Evolutionary conservation across 2,797 vertebrate genomes (phyloP).

Genomic region (Sphenopsis melanotis): DNA sequence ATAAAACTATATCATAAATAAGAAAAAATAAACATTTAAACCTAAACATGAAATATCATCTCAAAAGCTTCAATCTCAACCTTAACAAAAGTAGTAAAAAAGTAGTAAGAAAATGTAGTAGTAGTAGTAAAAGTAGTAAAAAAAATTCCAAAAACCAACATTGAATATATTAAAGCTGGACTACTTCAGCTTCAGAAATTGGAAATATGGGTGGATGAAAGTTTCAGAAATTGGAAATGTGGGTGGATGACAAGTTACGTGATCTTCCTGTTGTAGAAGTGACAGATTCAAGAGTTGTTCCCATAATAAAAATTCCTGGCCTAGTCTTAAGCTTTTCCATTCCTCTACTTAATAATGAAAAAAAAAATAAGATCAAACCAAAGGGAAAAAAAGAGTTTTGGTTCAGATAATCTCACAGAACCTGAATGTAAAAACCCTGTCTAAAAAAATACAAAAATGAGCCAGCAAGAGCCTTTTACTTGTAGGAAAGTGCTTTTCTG

Average conservation of each 20-base stretch:
- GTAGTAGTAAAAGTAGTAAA: not conserved
- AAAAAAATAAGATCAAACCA: no score
- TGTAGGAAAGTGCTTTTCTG: not conserved
- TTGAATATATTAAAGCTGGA: not conserved
- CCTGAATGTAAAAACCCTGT: not conserved
- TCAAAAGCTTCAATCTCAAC: not conserved
- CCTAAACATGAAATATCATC: not conserved
- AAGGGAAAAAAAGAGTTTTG: not conserved
- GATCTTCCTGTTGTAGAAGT: not conserved
- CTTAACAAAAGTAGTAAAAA: not conserved
- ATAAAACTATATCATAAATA: not conserved
- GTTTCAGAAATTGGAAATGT: not conserved
- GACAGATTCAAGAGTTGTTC: not conserved
- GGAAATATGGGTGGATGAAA: not conserved
- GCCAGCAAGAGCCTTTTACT: not conserved
- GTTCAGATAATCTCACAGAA: not conserved
- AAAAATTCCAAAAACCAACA: not conserved
- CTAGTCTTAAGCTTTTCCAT: not conserved
- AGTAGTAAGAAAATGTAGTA: not conserved
- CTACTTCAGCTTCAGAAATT: not conserved
- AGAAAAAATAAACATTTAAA: not conserved
- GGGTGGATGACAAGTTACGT: fast-evolving
- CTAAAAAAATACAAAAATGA: not conserved
- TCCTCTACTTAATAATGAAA: not conserved
- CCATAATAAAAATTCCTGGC: not conserved